Evolutionary conservation across 2,797 vertebrate genomes (phyloP).

Genomic region (Adelosebastes latens): DNA sequence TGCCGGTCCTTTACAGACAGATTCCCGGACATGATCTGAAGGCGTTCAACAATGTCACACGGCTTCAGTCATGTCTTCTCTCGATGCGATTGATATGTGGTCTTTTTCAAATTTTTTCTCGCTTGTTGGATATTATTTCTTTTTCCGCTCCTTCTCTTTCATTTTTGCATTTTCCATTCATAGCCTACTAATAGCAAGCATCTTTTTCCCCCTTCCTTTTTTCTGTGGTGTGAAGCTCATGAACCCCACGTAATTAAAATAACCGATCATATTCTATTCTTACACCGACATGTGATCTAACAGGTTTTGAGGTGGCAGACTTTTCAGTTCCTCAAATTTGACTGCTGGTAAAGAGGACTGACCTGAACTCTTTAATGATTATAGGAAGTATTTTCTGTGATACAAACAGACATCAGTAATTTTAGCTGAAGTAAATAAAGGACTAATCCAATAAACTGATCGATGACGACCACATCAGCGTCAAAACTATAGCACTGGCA

Average conservation of each 20-base stretch:
- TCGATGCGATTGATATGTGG: neutral
- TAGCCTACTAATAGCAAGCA: neutral
- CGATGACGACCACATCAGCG: neutral
- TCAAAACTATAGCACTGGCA: slow-evolving; percentile 7
- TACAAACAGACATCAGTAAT: neutral
- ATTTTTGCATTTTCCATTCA: slow-evolving; percentile 44
- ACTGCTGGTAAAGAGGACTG: neutral
- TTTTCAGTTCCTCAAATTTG: slow-evolving; percentile 42
- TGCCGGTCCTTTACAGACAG: slow-evolving; percentile 23
- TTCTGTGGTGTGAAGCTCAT: slow-evolving; percentile 8
- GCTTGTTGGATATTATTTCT: neutral
- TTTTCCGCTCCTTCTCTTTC: neutral
- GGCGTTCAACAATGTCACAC: neutral
- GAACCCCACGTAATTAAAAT: slow-evolving; percentile 11
- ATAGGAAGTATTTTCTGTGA: neutral
- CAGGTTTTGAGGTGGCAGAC: neutral
- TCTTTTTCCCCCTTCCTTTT: slow-evolving; percentile 7
- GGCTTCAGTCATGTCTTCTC: neutral
- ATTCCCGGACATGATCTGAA: slow-evolving; percentile 36
- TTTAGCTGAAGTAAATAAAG: neutral
- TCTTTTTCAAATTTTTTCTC: neutral
- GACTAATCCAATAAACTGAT: slow-evolving; percentile 23
- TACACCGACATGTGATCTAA: neutral
- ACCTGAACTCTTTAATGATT: neutral
- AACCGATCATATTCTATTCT: slow-evolving; percentile 27